Evolutionary conservation across 2,888 invertebrate genomes (phyloP), one percentile per base, ranked within the genome.

Genomic region (Cantharis rustica): DNA sequence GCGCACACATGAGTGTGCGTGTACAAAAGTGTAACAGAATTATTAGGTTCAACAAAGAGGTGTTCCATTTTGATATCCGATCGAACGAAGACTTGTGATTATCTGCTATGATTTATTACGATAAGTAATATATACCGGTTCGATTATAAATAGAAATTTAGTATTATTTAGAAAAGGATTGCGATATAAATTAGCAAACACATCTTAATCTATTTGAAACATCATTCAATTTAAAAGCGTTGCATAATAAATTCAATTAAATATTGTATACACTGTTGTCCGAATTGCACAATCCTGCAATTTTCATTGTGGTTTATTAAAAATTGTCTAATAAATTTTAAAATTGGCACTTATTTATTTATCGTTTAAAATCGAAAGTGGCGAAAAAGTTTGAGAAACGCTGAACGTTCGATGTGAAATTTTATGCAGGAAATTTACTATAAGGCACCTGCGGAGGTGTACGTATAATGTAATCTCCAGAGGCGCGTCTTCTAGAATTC

Each of bases 401-500:
- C 17, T n/a, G 23, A 66, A 23, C 5, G 23, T 23, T 66, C 5
- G 64, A 66, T 47, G 47, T 47, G 47, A 31, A 69, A 69, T 69
- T 69, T 69, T 16, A 16, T 69, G 27, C 16, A 16, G 69, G 13
- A 31, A 27, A 69, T 26, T 69, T 47, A 16, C 74, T 74, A 72
- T 81, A 79, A 73, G 75, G 78, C 79, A 80, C 80, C 79, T 80
- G 81, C 76, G 80, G 78, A 79, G 79, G 79, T 78, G 80, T 80
- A 79, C 63, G 78, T 4, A 47, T 47, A 47, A 47, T 47, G 47
- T 47, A 47, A 47, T 82, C 80, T 61, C 80, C 75, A 80, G 78
- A 82, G 81, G 81, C 80, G 81, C 82, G 82, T 82, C 82, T 81
- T 77, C 80, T 79, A 78, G 10, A 17, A 23, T 20, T 66, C 47